Evolutionary conservation across 2,113 vertebrate genomes (phyloP).

Genomic region (Engystomops pustulosus): DNA sequence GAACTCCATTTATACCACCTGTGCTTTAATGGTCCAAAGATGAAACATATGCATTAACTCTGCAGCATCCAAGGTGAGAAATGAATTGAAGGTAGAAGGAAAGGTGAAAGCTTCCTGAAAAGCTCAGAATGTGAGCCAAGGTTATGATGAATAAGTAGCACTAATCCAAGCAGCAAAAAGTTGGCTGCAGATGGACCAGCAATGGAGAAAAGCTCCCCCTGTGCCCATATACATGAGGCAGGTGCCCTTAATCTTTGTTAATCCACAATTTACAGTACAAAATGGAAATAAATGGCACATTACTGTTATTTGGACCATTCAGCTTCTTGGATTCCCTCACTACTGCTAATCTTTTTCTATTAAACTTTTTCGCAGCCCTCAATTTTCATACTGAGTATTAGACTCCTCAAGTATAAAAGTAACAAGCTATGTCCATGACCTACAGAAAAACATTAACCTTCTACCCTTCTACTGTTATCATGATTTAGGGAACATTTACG

Average conservation of each 20-base stretch:
- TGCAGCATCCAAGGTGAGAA: constrained; percentile 34
- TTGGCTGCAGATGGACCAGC: constrained; percentile 42
- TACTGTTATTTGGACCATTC: neutral
- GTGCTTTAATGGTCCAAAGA: constrained; percentile 32
- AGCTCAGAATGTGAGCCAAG: constrained; percentile 38
- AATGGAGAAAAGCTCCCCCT: constrained; percentile 2
- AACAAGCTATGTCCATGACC: neutral
- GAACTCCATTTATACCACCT: constrained; percentile 47
- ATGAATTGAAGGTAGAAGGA: constrained; percentile 35
- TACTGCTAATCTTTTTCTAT: neutral
- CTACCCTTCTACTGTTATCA: neutral
- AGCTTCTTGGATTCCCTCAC: neutral
- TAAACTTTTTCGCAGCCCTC: neutral
- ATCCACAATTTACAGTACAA: constrained; percentile 24
- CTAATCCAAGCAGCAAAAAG: constrained; percentile 19
- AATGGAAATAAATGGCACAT: constrained; percentile 18
- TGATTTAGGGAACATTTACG: neutral
- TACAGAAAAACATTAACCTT: neutral
- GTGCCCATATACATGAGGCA: neutral
- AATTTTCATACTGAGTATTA: neutral
- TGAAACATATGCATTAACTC: constrained; percentile 57
- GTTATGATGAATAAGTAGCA: constrained; percentile 52
- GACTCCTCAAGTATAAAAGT: neutral
- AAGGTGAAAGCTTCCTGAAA: constrained; percentile 57
- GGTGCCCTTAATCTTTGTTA: constrained; percentile 33